Conservation (phyloP, 2,113 vertebrate genomes). For the Vicugna pacos region DNA sequence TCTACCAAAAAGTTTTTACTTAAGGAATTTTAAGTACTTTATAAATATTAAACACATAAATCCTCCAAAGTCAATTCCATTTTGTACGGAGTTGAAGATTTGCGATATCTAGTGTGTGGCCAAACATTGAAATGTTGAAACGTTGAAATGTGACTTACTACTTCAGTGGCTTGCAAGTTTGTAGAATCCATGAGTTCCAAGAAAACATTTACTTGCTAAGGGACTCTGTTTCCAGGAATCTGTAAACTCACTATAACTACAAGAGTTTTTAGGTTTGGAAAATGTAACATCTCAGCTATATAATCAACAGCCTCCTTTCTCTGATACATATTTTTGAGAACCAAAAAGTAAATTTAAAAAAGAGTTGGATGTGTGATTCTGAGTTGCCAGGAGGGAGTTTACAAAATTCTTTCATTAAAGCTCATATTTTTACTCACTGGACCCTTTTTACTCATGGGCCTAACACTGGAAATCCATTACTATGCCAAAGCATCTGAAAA, state of each 20-base stretch:
- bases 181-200: background rate
- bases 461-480: background rate
- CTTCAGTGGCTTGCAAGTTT: background rate
- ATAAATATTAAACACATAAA: conserved; percentile 10
- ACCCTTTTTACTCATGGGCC: background rate
- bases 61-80: background rate
- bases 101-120: background rate
- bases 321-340: background rate
- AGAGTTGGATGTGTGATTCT: background rate
- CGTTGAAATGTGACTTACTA: background rate
- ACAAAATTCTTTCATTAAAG: conserved; percentile 1
- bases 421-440: background rate
- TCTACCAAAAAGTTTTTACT: background rate
- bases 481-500: background rate
- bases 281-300: background rate
- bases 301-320: background rate
- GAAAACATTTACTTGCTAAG: background rate
- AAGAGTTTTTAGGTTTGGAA: background rate
- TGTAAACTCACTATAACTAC: background rate
- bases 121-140: background rate
- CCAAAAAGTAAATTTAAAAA: background rate
- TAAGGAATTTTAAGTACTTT: conserved; percentile 49
- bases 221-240: background rate
- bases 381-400: background rate
- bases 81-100: background rate